Evolutionary conservation across 2,888 invertebrate species (phyloP), one percentile per base, ranked within the genome.

Genomic region (Callimorpha dominula): DNA sequence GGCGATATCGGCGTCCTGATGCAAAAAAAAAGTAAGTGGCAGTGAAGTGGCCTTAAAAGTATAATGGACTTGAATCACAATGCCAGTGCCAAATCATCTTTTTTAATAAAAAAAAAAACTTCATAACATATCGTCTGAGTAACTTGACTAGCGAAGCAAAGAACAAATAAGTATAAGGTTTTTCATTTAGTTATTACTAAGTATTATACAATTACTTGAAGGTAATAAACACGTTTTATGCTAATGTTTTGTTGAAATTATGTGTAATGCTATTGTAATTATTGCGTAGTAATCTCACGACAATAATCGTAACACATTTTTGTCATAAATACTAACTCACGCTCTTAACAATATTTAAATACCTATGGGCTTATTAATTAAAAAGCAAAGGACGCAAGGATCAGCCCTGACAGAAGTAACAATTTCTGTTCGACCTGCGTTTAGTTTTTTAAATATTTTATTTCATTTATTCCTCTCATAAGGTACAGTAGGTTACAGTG

Each of bases 221-320:
- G 11, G 20, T 11, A 57, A 57, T 57, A 57, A 20, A n/a, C n/a
- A 57, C 57, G 11, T 57, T 57, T 20, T 20, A 57, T 57, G 4
- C 54, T 54, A 54, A n/a, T 20, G n/a, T 11, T 57, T 57, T 20
- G 57, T 57, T 57, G 57, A 20, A 57, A 57, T 57, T 57, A 57
- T 57, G 57, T 12, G 20, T 12, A 57, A 20, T 57, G 67, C 62
- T 40, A 65, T 80, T 70, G 71, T 73, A 74, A 71, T 64, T 72
- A 64, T 79, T 77, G 43, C 43, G 63, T n/a, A 43, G 42, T 64
- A 43, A 64, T 43, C 63, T 43, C 43, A 64, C 63, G 43, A 64
- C 2, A 64, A 42, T 42, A 17, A 64, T 20, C 12, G 20, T 20
- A 20, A 20, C 11, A 57, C 20, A 57, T 54, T 54, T 54, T 54